Evolutionary conservation across 1,140 invertebrate genomes (phyloP).

Genomic region (Drosophila lini): DNA sequence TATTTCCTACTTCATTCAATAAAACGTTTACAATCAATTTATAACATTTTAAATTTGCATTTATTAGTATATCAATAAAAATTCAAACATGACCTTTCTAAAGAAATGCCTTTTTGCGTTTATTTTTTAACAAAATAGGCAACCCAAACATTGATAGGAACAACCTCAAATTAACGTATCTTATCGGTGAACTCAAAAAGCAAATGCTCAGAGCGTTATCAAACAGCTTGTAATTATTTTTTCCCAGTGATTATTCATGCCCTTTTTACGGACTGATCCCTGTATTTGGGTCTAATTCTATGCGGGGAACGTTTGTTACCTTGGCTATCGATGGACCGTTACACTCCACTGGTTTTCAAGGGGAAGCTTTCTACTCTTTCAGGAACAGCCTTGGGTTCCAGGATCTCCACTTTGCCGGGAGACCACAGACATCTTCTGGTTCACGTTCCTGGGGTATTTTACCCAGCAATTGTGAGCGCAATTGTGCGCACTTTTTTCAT

Average conservation of each 20-base stretch:
- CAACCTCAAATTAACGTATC: conserved; percentile 3
- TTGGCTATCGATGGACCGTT: conserved; percentile 26
- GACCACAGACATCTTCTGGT: conserved; percentile 20
- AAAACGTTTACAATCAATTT: background rate
- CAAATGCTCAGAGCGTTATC: background rate
- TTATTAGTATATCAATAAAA: background rate
- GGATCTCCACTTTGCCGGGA: conserved; percentile 1
- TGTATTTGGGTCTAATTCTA: conserved; percentile 21
- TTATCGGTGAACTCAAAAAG: conserved; percentile 11
- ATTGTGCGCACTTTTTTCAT: conserved; percentile 67
- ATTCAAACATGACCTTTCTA: background rate
- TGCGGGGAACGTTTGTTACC: conserved; percentile 30
- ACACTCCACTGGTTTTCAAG: conserved; percentile 31
- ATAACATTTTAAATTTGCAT: background rate
- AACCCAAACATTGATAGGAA: conserved; percentile 2
- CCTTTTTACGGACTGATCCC: conserved; percentile 7
- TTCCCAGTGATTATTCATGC: background rate
- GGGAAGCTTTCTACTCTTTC: conserved; percentile 14
- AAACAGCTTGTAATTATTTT: background rate
- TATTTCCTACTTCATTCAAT: background rate
- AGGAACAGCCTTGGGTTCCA: conserved; percentile 4
- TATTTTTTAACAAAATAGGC: background rate
- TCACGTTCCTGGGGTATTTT: conserved; percentile 58
- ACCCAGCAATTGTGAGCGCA: conserved; percentile 63
- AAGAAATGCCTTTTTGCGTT: background rate